Percentiles rank a stretch among this genome's conserved stretches.
Conservation (phyloP, 2,113 vertebrate genomes). For the Aspiorhynchus laticeps region DNA sequence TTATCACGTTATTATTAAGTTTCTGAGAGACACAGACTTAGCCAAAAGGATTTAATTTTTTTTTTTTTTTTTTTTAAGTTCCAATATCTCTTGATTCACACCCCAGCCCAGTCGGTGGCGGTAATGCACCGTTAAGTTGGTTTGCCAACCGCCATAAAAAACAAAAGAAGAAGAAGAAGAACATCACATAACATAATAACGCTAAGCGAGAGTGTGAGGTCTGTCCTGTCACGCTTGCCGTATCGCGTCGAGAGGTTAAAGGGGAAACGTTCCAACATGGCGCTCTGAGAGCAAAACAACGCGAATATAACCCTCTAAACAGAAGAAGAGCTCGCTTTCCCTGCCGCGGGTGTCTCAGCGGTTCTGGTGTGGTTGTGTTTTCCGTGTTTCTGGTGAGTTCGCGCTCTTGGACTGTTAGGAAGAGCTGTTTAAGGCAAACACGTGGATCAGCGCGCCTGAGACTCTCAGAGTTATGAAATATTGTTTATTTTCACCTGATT, state of each 20-base stretch:
- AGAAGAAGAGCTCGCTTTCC: background rate
- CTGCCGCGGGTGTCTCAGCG: no score
- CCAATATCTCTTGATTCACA: no score
- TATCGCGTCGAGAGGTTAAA: background rate
- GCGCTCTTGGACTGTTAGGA: background rate
- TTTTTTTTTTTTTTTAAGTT: no score
- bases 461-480: background rate
- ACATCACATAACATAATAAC: no score
- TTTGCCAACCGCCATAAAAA: no score
- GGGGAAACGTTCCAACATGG: background rate
- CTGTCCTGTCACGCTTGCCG: background rate
- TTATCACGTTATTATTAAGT: no score
- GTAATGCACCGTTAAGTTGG: no score
- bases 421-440: conserved; percentile 5
- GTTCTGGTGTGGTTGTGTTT: background rate
- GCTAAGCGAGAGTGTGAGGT: background rate
- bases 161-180: no score
- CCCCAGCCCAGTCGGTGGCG: no score
- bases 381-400: background rate
- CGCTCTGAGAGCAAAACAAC: background rate
- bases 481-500: background rate
- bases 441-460: background rate
- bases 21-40: no score
- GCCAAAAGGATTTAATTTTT: no score
- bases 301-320: background rate